A percentile compares a stretch with the other conserved stretches of the same genome.
Conservation (phyloP, 2,797 vertebrate genomes). For the Malurus splendens region DNA sequence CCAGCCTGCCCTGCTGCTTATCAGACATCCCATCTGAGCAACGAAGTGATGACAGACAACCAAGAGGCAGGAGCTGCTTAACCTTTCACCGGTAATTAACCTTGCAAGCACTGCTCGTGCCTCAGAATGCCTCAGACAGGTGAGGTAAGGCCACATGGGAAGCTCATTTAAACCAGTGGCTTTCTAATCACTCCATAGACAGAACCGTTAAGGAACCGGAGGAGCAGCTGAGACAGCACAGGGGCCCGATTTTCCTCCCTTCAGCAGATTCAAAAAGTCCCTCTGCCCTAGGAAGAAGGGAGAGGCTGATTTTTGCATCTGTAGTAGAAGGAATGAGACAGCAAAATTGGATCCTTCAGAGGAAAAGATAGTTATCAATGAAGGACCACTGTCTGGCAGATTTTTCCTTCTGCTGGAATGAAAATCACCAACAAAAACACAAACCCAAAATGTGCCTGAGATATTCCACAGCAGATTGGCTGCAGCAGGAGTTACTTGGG, state of each 20-base stretch:
- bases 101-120: neutral
- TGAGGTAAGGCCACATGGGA: neutral
- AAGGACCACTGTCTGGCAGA: neutral
- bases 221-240: neutral
- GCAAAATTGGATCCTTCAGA: neutral
- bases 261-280: neutral
- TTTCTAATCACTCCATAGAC: neutral
- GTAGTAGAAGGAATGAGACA: neutral
- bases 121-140: neutral
- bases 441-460: neutral
- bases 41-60: neutral
- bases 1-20: neutral
- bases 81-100: neutral
- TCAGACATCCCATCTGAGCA: neutral
- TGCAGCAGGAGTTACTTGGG: neutral
- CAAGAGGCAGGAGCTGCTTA: neutral
- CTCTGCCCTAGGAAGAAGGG: neutral
- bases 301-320: neutral
- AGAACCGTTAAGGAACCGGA: neutral
- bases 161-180: neutral
- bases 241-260: neutral
- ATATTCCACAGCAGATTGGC: neutral
- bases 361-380: neutral
- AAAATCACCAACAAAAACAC: neutral
- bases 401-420: neutral